Percentiles rank a stretch among this genome's conserved stretches.
Evolutionary conservation across 2,888 invertebrate genomes (phyloP).

Genomic region (Psylliodes chrysocephalus): DNA sequence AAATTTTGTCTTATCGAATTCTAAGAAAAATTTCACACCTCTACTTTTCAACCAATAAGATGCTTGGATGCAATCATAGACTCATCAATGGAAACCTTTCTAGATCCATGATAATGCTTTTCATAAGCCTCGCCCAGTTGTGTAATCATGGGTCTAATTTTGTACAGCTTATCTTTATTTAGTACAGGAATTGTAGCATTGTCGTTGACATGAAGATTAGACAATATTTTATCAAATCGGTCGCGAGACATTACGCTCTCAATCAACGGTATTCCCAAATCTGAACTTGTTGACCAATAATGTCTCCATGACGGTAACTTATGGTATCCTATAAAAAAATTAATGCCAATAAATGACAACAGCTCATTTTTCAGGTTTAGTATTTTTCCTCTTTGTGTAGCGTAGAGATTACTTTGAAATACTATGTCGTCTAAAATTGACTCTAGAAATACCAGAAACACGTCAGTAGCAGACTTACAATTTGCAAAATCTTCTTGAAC

Average conservation of each 20-base stretch:
- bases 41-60: too few species aligned
- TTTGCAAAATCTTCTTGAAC: too few species aligned
- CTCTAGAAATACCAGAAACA: too few species aligned
- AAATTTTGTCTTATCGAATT: constrained; percentile 7
- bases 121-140: constrained; percentile 25
- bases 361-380: constrained; percentile 35
- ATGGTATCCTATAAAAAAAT: constrained; percentile 38
- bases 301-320: constrained; percentile 18
- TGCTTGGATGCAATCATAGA: constrained; percentile 42
- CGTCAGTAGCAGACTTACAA: too few species aligned
- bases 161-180: constrained; percentile 34
- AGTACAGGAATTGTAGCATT: constrained; percentile 15
- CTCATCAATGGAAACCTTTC: constrained; percentile 34
- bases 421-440: constrained; percentile 37
- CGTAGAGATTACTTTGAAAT: constrained; percentile 43
- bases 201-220: constrained; percentile 34
- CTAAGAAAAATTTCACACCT: constrained; percentile 18
- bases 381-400: constrained; percentile 33
- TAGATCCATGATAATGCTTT: constrained; percentile 20
- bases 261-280: constrained; percentile 15
- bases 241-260: constrained; percentile 10
- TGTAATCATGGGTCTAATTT: constrained; percentile 22
- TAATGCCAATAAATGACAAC: constrained; percentile 33
- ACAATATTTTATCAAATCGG: constrained; percentile 31
- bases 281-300: constrained; percentile 24